Conservation (phyloP, 1,140 invertebrate genomes). For the Oncopeltus fasciatus region DNA sequence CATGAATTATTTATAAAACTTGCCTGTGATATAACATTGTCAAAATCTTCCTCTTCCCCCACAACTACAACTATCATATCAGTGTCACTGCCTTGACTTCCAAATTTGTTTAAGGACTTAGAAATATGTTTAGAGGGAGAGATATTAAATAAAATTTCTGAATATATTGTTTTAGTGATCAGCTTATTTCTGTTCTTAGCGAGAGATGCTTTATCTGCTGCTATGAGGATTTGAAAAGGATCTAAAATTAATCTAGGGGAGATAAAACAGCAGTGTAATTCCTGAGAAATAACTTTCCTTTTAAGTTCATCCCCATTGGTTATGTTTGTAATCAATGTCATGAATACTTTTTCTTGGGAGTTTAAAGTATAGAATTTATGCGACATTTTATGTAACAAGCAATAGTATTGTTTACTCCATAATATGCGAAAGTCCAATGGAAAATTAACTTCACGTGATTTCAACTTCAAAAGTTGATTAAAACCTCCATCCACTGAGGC, state of each 20-base stretch:
- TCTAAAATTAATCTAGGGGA: background rate
- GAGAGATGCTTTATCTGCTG: background rate
- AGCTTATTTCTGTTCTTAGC: constrained; percentile 24
- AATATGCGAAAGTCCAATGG: too few relatives aligned
- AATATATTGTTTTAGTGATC: constrained; percentile 43
- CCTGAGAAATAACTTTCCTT: background rate
- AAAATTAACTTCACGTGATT: too few relatives aligned
- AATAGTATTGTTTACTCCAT: too few relatives aligned
- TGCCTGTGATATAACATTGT: background rate
- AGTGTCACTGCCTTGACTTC: constrained; percentile 38
- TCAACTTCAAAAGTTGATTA: too few relatives aligned
- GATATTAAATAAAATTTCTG: constrained; percentile 51
- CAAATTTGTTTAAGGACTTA: constrained; percentile 46
- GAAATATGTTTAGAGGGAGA: constrained; percentile 52
- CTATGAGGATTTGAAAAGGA: constrained; percentile 1
- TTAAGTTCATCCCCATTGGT: too few relatives aligned
- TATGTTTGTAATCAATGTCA: too few relatives aligned
- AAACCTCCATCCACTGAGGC: too few relatives aligned
- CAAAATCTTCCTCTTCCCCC: constrained; percentile 10
- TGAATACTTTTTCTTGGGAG: too few relatives aligned
- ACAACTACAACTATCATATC: constrained; percentile 42
- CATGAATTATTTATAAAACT: too few relatives aligned
- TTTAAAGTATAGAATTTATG: too few relatives aligned
- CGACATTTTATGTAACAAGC: too few relatives aligned
- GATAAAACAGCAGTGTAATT: background rate